Evolutionary conservation across 2,888 invertebrate genomes (phyloP).

Genomic region (Aporophyla lueneburgensis): DNA sequence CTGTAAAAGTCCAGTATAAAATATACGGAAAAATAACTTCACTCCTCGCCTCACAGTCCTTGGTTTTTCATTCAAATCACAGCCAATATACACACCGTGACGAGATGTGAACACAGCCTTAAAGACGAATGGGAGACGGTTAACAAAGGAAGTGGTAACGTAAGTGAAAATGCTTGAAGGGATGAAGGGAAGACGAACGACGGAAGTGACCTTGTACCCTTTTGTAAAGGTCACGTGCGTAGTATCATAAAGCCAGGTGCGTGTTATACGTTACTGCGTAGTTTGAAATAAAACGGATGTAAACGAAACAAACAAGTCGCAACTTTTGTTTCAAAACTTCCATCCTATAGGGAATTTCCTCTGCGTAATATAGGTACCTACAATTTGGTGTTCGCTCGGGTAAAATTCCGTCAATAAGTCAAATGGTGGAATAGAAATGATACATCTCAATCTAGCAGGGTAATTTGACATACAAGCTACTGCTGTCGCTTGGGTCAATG

Average conservation of each 20-base stretch:
- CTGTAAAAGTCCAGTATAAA: no score
- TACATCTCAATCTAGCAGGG: not conserved
- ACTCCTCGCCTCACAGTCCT: no score
- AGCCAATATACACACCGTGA: no score
- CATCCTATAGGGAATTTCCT: not conserved
- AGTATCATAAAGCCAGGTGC: not conserved
- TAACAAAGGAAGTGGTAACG: not conserved
- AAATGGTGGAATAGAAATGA: not conserved
- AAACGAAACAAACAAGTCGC: conserved; percentile 9
- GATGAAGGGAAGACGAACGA: not conserved
- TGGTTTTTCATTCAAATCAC: not conserved
- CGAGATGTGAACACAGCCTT: not conserved
- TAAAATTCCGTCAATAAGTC: no score
- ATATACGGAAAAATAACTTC: no score
- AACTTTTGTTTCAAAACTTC: not conserved
- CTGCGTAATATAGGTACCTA: not conserved
- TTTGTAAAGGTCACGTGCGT: conserved; percentile 15
- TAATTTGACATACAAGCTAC: no score
- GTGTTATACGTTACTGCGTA: conserved; percentile 22
- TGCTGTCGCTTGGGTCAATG: no score
- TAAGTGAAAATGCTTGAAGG: conserved; percentile 7
- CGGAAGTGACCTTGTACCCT: conserved; percentile 5
- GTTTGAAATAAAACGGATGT: not conserved
- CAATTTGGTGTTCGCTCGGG: not conserved
- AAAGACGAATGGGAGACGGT: not conserved